phyloP scores from a whole-genome alignment of 2,797 vertebrate species.

The Otolemur crassicaudatus region DNA sequence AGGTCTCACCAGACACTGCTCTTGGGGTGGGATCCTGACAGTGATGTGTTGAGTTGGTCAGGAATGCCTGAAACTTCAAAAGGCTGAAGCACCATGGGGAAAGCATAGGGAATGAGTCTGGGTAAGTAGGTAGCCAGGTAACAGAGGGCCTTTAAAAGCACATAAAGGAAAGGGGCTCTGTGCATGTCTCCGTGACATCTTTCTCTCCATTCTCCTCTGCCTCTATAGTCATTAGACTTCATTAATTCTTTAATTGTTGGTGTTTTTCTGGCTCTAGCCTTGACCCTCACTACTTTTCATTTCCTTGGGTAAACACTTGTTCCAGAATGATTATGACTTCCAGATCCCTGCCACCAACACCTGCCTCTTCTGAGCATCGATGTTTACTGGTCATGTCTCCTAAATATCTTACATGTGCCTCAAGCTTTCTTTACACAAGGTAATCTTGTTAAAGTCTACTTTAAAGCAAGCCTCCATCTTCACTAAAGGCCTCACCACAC shows the following conservation, averaged over 20 bases:
- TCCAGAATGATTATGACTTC: background rate
- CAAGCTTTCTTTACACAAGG: background rate
- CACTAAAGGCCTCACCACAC: background rate
- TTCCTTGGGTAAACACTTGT: background rate
- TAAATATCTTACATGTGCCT: background rate
- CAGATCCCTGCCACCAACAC: background rate
- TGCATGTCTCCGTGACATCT: background rate
- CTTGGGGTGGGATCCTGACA: too few species aligned
- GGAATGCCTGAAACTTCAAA: background rate
- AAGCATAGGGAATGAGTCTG: background rate
- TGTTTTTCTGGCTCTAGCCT: background rate
- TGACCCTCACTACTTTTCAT: background rate
- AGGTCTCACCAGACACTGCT: too few species aligned
- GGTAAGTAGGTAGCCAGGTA: background rate
- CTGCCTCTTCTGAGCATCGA: background rate
- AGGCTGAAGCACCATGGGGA: background rate
- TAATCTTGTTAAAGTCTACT: background rate
- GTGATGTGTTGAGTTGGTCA: background rate
- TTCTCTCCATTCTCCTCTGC: background rate
- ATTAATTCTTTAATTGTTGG: background rate
- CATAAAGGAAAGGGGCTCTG: background rate
- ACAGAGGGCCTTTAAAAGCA: background rate
- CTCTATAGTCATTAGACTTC: background rate
- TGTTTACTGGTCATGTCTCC: background rate
- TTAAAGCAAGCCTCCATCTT: slow-evolving; percentile 24